Base-by-base conservation (phyloP, 2,888 invertebrate genomes). In the Pollenia angustigena region DNA sequence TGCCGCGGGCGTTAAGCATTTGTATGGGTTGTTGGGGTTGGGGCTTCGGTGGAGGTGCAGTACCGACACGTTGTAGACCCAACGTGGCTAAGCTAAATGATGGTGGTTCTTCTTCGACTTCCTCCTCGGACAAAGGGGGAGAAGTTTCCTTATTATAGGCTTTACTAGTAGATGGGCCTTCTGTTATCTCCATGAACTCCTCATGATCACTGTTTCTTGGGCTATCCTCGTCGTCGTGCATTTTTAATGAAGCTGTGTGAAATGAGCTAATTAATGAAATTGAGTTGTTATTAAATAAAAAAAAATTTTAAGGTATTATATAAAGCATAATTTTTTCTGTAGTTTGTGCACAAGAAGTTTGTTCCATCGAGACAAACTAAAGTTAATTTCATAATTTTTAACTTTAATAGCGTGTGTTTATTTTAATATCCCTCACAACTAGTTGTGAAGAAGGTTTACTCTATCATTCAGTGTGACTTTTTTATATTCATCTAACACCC, bases 1-100 rank as follows among this genome's bases (percentile, higher is more conserved):
- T 97, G 64, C 97, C 97, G 90, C 97, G 95, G 2, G 97, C 96
- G 92, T 97, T 97, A 2, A 97, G 93, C 89, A 96, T 96, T 92
- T 97, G 96, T n/a, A 96, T 95, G 42, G 96, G 97, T 91, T 96
- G 96, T 48, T 94, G 94, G 6, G 95, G 94, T 90, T 95, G 94
- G 14, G 96, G 96, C 90, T 96, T 95, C 80, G 96, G 96, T 85
- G 96, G 96, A 88, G 95, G 95, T 87, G 95, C 95, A 2, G 97
- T 96, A 18, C 97, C 97, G 60, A 97, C 97, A 91, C 97, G 95
- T 90, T 97, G 97, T 48, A 97, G 93, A 8, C 97, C 97, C 80
- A 97, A 94, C 58, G 96, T 96, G 66, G 97, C 97, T 60, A 97
- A 96, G 3, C 97, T 97, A 88, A 97, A 95, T 16, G 96, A 95